Base-by-base conservation (phyloP, 2,113 vertebrate genomes). In the Pachycephala philippinensis region DNA sequence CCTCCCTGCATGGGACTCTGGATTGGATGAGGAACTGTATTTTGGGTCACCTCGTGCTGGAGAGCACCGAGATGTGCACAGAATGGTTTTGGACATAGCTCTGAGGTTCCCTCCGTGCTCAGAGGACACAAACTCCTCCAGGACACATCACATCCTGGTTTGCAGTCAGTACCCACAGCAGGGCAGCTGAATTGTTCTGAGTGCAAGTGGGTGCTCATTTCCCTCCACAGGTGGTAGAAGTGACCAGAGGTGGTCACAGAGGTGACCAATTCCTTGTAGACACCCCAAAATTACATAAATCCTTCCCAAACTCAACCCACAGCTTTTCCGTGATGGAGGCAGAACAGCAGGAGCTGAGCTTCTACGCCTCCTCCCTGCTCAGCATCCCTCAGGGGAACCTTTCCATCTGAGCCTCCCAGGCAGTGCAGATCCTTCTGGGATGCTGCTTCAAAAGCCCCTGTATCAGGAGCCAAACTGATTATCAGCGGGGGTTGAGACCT, bases 41-140 rank as follows among this genome's bases (percentile, higher is more conserved):
- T 84, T 66, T 42, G 56, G 39, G 56, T 74, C 40, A 45, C 26
- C 22, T 82, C 0, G 0, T 57, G 50, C 63, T 72, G 54, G 59
- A 80, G 76, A 2, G 0, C 45, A 35, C 50, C 0, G 5, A 66
- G n/a, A 5, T 50, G 33, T 65, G 60, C 3, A 1, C 35, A 8
- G 18, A 23, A 23, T 44, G 28, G 28, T 30, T 93, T 89, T 65
- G 78, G 65, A 35, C 8, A 15, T 2, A 30, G 33, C 10, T 26
- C 22, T 45, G 44, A 76, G 53, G 19, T 40, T 61, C 31, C 6
- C 24, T 26, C 35, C 0, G 0, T 42, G 28, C 37, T 81, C 31
- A 22, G 9, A 40, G 56, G 42, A 45, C 61, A 24, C 37, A 35
- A 54, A 82, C 37, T 49, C 39, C 39, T 86, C 59, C 26, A 33